A percentile compares a stretch with the other conserved stretches of the same genome.
Conservation (phyloP, 2,888 invertebrate species). For the Axea sp. region DNA sequence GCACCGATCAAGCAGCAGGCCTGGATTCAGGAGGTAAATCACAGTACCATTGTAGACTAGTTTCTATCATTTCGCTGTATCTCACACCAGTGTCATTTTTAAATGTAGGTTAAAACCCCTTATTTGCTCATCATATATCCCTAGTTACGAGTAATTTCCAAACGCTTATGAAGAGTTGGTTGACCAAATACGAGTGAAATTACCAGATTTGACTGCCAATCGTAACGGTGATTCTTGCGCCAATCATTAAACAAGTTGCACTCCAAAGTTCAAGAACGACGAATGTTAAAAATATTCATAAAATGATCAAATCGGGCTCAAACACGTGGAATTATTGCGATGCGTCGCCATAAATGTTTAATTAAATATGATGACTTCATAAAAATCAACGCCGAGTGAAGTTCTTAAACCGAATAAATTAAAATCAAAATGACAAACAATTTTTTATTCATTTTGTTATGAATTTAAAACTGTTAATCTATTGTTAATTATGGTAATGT, state of each 20-base stretch:
- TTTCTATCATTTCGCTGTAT: constrained; percentile 28
- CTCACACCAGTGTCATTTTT: constrained; percentile 4
- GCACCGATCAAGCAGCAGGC: constrained; percentile 87
- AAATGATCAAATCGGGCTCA: no score
- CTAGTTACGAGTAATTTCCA: no score
- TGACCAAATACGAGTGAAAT: no score
- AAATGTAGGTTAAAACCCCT: constrained; percentile 10
- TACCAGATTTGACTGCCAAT: no score
- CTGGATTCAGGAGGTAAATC: constrained; percentile 82
- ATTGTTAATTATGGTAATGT: no score
- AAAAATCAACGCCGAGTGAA: not conserved
- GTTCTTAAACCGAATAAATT: not conserved
- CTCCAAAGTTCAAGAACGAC: no score
- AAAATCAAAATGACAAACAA: not conserved
- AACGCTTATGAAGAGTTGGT: no score
- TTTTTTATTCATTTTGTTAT: no score
- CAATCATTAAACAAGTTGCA: no score
- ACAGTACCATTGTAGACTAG: constrained; percentile 49
- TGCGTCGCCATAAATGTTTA: not conserved
- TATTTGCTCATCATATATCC: not conserved
- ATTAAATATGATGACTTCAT: not conserved
- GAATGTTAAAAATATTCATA: no score
- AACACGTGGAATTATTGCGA: not conserved
- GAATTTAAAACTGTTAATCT: no score
- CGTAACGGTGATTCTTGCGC: no score